Base-by-base conservation (phyloP, 1,140 invertebrate species). In the Lordiphosa stackelbergi region DNA sequence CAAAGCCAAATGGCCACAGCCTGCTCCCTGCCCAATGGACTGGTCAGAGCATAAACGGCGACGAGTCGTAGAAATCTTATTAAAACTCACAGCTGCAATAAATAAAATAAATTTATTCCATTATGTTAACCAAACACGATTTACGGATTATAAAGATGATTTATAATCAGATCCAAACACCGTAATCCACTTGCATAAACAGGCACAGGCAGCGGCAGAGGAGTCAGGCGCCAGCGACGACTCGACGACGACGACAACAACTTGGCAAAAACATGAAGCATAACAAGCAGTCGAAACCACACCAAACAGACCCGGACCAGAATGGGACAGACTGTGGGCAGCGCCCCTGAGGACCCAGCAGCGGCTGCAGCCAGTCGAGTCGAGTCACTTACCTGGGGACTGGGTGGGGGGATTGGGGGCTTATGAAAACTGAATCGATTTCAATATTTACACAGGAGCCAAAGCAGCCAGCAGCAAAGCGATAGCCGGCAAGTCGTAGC, bases 21-120 rank as follows among this genome's bases (percentile, higher is more conserved):
- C 43, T 16, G 47, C 28, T 31, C 28, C 5, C 7, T 31, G 28
- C 28, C 28, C 28, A 49, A 53, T 40, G 38, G 11, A 40, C 49
- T 53, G n/a, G 19, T 7, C 2, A 5, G 38, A 22, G 37, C 45
- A 68, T 68, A 68, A 57, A 53, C 59, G 58, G 56, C 54, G 48
- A 61, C 53, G 47, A 70, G 56, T 78, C 70, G 75, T 81, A 57
- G 70, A 79, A 83, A 83, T 83, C 77, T 77, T 83, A 83, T 83
- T 83, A 83, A 81, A 83, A 83, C 77, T 83, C 70, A 83, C 78
- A 75, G 77, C 77, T 77, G 77, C 73, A 83, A 83, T 83, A 83
- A 83, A 83, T 83, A 83, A 83, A 84, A 83, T 83, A 83, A 83
- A 83, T 83, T 73, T 83, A 83, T 83, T 83, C 77, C 77, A 83